A percentile compares a stretch with the other conserved stretches of the same genome.
Conservation (phyloP, 2,888 invertebrate genomes). For the Marasmarcha lunaedactyla region DNA sequence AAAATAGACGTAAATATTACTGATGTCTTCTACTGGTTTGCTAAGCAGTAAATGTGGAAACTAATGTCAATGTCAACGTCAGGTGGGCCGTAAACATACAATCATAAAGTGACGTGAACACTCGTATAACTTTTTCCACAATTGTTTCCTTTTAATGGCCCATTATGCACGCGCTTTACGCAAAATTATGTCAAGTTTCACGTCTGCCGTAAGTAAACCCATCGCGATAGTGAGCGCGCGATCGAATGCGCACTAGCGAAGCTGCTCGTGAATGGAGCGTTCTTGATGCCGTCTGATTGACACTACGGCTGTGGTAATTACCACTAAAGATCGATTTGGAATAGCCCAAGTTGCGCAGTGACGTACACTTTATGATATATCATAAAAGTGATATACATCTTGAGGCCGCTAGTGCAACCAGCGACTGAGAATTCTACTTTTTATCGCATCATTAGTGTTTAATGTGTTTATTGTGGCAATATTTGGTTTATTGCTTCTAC, state of each 20-base stretch:
- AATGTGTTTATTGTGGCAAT: conserved; percentile 68
- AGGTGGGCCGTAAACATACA: conserved; percentile 64
- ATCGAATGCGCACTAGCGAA: conserved; percentile 57
- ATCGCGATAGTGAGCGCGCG: conserved; percentile 61
- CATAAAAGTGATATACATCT: conserved; percentile 63
- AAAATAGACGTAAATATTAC: no score
- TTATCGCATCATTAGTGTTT: conserved; percentile 60
- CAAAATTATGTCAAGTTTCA: conserved; percentile 69
- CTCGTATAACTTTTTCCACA: conserved; percentile 70
- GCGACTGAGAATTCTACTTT: conserved; percentile 27
- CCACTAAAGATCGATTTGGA: conserved; percentile 53
- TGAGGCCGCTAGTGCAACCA: conserved; percentile 26
- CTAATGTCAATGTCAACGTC: conserved; percentile 69
- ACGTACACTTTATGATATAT: conserved; percentile 53
- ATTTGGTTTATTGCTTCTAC: conserved; percentile 66
- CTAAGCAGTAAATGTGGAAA: conserved; percentile 62
- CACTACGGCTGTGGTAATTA: conserved; percentile 58
- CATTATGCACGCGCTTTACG: conserved; percentile 67
- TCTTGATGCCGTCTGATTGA: conserved; percentile 65
- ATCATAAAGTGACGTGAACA: conserved; percentile 67
- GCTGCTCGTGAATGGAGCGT: conserved; percentile 60
- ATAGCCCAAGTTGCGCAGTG: conserved; percentile 55
- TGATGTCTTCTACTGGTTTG: conserved; percentile 41
- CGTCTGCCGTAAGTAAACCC: conserved; percentile 61
- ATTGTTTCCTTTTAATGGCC: conserved; percentile 69